phyloP scores from a whole-genome alignment of 2,113 vertebrate species.

The Vombatus ursinus region DNA sequence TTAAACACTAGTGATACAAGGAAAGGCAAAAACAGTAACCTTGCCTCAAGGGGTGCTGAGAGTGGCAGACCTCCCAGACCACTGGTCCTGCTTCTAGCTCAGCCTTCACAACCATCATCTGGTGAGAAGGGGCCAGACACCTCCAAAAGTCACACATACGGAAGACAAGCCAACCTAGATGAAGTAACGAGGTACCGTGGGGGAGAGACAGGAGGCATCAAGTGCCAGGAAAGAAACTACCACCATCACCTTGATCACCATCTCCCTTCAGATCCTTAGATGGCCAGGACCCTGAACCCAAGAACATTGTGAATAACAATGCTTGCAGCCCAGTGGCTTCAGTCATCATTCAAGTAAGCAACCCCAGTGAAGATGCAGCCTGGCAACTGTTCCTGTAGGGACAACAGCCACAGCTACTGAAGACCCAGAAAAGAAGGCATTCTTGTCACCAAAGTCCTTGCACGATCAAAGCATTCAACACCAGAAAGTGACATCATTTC shows the following conservation, averaged over 20 bases:
- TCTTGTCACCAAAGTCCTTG: neutral
- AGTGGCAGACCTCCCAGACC: neutral
- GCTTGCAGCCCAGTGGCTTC: neutral
- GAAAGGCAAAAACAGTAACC: neutral
- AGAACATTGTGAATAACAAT: neutral
- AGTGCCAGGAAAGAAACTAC: neutral
- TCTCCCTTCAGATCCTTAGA: neutral
- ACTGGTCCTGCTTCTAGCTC: neutral
- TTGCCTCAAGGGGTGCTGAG: neutral
- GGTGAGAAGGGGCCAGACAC: neutral
- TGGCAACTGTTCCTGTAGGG: too few relatives aligned
- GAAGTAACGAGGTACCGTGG: neutral
- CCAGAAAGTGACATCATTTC: neutral
- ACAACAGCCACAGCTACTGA: too few relatives aligned
- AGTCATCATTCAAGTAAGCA: too few relatives aligned
- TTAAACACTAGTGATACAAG: neutral
- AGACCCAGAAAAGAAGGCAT: neutral
- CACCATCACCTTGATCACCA: neutral
- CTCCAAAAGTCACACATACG: neutral
- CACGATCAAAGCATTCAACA: neutral
- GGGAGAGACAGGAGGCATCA: neutral
- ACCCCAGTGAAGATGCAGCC: too few relatives aligned
- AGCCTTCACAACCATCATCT: neutral
- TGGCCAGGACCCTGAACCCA: neutral
- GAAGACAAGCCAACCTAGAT: neutral